Percentiles rank a stretch among this genome's conserved stretches.
These are phyloP conservation scores for Empidonax alnorum DNA, from an alignment of 2,113 vertebrate species.

Conservation along the genomic window DNA sequence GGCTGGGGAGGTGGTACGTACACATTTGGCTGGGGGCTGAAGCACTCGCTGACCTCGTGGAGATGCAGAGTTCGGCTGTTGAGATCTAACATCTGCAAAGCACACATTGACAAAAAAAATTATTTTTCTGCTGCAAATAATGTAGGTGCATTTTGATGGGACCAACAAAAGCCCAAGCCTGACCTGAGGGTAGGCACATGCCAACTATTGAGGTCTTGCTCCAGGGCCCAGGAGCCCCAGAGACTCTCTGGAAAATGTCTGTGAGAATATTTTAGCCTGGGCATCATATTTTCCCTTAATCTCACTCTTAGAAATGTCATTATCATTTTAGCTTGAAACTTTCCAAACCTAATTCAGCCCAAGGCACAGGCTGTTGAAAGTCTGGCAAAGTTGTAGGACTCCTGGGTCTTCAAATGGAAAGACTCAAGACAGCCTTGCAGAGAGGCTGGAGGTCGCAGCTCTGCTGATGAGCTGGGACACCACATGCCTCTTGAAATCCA, in stretches of 20 bases:
- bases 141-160: not conserved
- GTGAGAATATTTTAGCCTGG: not conserved
- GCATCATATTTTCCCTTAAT: conserved; percentile 1
- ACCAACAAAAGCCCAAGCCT: not conserved
- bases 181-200: not conserved
- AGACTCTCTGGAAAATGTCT: conserved; percentile 20
- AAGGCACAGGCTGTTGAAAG: not conserved
- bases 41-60: not conserved
- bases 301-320: not conserved
- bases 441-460: not conserved
- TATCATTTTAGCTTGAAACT: conserved; percentile 7
- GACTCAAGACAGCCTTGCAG: not conserved
- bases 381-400: not conserved
- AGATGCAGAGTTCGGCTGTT: not conserved
- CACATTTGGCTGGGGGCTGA: not conserved
- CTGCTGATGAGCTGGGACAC: not conserved
- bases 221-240: not conserved
- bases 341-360: not conserved
- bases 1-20: not conserved
- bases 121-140: not conserved
- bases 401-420: not conserved
- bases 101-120: not conserved
- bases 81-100: not conserved
- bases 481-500: not conserved
- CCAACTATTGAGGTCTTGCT: not conserved